Percentiles rank a stretch among this genome's conserved stretches.
Conservation (phyloP, 2,113 vertebrate genomes). For the Pavo muticus region DNA sequence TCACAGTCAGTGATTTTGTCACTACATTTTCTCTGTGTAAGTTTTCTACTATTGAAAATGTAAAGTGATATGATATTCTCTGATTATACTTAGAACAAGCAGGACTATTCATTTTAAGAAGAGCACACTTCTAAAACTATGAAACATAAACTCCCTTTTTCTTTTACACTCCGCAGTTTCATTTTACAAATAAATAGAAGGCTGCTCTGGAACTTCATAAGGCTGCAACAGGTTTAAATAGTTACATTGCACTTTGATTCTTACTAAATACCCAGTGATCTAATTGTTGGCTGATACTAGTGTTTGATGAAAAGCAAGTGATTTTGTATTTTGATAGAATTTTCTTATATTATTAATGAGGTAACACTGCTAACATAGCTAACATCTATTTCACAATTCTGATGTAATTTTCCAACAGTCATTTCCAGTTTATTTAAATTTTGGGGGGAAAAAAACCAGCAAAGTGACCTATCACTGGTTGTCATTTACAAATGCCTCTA, state of each 20-base stretch:
- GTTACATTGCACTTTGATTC: background rate
- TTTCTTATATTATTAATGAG: background rate
- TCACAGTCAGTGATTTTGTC: background rate
- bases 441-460: background rate
- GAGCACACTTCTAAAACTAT: background rate
- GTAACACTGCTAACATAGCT: background rate
- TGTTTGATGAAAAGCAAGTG: background rate
- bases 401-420: background rate
- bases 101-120: background rate
- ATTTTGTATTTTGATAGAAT: background rate
- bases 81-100: background rate
- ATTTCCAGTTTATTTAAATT: background rate
- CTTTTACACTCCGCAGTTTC: background rate
- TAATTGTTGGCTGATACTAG: background rate
- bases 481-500: background rate
- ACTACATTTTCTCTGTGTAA: background rate
- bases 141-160: background rate
- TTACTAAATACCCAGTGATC: background rate
- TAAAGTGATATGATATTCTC: background rate
- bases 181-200: background rate
- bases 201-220: background rate
- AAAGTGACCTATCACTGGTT: background rate
- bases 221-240: background rate
- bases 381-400: background rate
- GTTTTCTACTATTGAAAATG: background rate